A percentile compares a stretch with the other conserved stretches of the same genome.
Evolutionary conservation across 2,888 invertebrate species (phyloP).

Genomic region (Palloptera scutellata): DNA sequence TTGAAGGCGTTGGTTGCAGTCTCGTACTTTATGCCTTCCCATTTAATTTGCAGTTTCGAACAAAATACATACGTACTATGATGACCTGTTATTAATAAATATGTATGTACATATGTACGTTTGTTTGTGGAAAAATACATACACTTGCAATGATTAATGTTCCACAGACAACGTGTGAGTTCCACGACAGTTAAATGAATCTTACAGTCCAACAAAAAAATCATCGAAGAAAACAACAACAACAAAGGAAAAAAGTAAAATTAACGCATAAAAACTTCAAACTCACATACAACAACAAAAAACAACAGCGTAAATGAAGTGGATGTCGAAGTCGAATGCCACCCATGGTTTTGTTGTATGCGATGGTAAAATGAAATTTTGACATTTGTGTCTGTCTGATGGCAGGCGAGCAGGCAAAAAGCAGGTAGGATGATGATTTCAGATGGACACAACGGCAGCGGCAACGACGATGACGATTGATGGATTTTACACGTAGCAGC

Average conservation of each 20-base stretch:
- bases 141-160: constrained; percentile 49
- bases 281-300: constrained; percentile 1
- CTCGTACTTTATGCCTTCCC: too few relatives aligned
- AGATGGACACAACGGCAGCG: background rate
- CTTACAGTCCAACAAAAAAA: constrained; percentile 14
- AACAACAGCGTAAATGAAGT: constrained; percentile 32
- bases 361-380: constrained; percentile 14
- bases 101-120: too few relatives aligned
- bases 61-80: background rate
- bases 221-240: constrained; percentile 20
- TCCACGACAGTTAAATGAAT: constrained; percentile 44
- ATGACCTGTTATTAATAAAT: too few relatives aligned
- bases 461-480: constrained; percentile 46
- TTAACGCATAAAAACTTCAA: background rate
- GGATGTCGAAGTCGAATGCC: constrained; percentile 34
- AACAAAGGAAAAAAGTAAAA: constrained; percentile 28
- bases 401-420: background rate
- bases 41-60: too few relatives aligned
- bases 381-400: constrained; percentile 13
- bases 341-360: constrained; percentile 34
- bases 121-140: too few relatives aligned
- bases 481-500: constrained; percentile 55
- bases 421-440: too few relatives aligned
- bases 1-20: too few relatives aligned
- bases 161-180: constrained; percentile 53